Base-by-base conservation (phyloP, 1,140 invertebrate species). In the Drosophila ficusphila region DNA sequence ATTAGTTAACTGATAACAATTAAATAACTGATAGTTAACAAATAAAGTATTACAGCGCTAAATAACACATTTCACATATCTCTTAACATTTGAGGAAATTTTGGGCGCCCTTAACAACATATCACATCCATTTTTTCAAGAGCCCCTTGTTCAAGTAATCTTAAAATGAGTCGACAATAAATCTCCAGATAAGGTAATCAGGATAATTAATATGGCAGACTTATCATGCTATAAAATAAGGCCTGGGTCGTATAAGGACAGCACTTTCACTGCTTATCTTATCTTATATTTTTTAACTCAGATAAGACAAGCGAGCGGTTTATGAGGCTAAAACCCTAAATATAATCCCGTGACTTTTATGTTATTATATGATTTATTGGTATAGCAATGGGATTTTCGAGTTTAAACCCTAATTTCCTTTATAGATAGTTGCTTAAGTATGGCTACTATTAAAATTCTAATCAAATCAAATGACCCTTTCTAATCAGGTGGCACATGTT, bases 131-230 rank as follows among this genome's bases (percentile, higher is more conserved):
- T 1, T 0, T 16, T n/a, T 16, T 33, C 1, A 5, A 21, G 27
- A 18, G 19, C 9, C 11, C 12, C 25, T 23, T 19, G 2, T 21
- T 11, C 7, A 12, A 16, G 16, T 14, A 36, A 41, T 60, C 8
- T 27, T 34, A 1, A 18, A 12, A 12, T 7, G 0, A 27, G 2
- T 23, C 12, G 2, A 60, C 9, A 14, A 12, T 36, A 8, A 12
- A 34, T n/a, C 9, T 44, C 4, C 33, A 6, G 61, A 76, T 70
- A 76, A 57, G 44, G 4, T 41, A 54, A 61, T 52, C 49, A 39
- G 70, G 31, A 75, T 60, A 52, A 64, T 71, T 52, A 53, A 27
- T 47, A 29, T 7, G n/a, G 5, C 2, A 14, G 11, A 8, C n/a
- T 36, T 34, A 77, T 67, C 41, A 38, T 9, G 36, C 16, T 29